Evolutionary conservation across 1,140 invertebrate genomes (phyloP).

Genomic region (Eumaeus atala): DNA sequence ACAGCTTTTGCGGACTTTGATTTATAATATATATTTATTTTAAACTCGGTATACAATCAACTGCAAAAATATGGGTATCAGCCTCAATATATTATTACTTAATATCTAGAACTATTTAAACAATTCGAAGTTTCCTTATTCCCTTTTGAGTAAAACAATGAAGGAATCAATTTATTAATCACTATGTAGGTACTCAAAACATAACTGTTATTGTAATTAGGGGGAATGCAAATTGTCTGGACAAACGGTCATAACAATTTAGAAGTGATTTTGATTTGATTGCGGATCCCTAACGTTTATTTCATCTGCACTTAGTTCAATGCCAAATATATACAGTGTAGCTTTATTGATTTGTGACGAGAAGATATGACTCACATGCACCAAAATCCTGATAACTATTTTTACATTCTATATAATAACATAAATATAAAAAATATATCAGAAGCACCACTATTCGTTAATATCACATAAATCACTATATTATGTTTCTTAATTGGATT

Average conservation of each 20-base stretch:
- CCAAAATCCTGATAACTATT: neutral
- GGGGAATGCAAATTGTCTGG: constrained; percentile 1
- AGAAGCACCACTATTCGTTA: neutral
- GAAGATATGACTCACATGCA: constrained; percentile 2
- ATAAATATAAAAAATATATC: neutral
- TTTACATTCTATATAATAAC: neutral
- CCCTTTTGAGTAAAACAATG: no score
- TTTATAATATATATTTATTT: no score
- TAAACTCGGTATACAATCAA: no score
- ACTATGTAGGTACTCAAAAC: no score
- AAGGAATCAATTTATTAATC: no score
- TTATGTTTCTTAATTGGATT: neutral
- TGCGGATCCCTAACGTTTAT: constrained; percentile 6
- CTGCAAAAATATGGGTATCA: no score
- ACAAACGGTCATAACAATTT: constrained; percentile 2
- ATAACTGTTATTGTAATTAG: neutral
- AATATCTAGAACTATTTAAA: no score
- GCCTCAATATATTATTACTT: no score
- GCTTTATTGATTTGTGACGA: constrained; percentile 5
- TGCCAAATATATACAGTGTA: constrained; percentile 1
- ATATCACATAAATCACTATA: neutral
- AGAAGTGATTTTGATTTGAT: neutral
- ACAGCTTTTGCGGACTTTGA: no score
- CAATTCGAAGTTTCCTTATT: no score
- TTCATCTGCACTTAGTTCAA: constrained; percentile 8